These are phyloP conservation scores for Acanthopleura granulata DNA, from an alignment of 2,888 invertebrate species.

Conservation along the genomic window DNA sequence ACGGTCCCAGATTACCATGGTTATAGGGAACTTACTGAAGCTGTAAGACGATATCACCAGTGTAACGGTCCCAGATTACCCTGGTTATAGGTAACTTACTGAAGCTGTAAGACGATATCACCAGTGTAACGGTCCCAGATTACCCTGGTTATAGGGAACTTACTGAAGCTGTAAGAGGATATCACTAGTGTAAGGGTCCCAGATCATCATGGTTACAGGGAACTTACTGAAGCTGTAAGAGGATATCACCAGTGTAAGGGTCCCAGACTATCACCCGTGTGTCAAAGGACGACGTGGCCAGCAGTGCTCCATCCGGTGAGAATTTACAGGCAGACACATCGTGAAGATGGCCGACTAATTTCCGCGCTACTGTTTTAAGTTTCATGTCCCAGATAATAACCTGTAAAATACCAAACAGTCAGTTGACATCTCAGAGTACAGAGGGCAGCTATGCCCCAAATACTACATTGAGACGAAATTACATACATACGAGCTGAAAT, in stretches of 20 bases:
- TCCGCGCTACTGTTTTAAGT: conserved; percentile 32
- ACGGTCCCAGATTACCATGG: too few relatives aligned
- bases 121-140: too few relatives aligned
- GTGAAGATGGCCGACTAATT: conserved; percentile 71
- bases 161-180: conserved; percentile 56
- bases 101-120: too few relatives aligned
- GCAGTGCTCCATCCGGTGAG: conserved; percentile 72
- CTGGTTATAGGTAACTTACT: too few relatives aligned
- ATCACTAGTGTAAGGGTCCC: conserved; percentile 71
- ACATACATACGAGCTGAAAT: too few relatives aligned
- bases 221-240: conserved; percentile 60
- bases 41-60: too few relatives aligned
- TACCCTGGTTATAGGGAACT: conserved; percentile 26
- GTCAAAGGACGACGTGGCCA: conserved; percentile 73
- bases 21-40: too few relatives aligned
- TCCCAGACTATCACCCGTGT: conserved; percentile 73
- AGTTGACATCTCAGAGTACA: not conserved
- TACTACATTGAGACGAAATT: too few relatives aligned
- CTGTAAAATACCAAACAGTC: conserved; percentile 50
- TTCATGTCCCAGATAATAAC: conserved; percentile 70
- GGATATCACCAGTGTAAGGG: conserved; percentile 65
- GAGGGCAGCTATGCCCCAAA: too few relatives aligned
- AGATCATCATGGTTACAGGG: too few relatives aligned
- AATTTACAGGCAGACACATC: conserved; percentile 71
- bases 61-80: too few relatives aligned